Base-by-base conservation (phyloP, 2,888 invertebrate genomes). In the Synergus gifuensis region DNA sequence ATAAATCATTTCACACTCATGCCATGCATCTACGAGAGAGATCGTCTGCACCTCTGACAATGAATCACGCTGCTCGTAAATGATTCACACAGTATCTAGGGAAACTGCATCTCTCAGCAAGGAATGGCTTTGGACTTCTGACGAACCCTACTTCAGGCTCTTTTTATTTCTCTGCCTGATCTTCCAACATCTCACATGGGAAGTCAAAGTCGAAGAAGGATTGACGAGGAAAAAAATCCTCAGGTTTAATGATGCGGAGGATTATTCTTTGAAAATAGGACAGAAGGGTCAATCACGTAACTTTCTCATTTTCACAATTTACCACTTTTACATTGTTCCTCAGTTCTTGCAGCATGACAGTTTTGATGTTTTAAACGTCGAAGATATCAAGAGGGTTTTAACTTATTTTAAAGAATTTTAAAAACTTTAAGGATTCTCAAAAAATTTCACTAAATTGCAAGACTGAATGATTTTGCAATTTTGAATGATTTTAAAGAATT, bases 61-160 rank as follows among this genome's bases (percentile, higher is more conserved):
- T 60, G 60, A 22, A 60, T 60, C 60, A 60, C 60, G 60, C 18
- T 12, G 12, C 60, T 22, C 60, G 60, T 60, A 22, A 60, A 60
- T 60, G 22, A 60, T 60, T 60, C 60, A 22, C 60, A 54, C 9
- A 60, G 22, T 60, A 22, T 60, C 60, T 60, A 22, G 60, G 12
- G 60, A 60, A 22, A 60, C 60, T 60, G 60, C 22, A 60, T 22
- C 18, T 12, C 18, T 60, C 60, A 60, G 22, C 60, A 18, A 12
- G 60, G 1, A 22, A 54, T 54, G n/a, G n/a, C 54, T 54, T 54
- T n/a, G 16, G 9, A 22, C 22, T 1, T 60, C 60, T 60, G 60
- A 60, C 18, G 22, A 60, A 60, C 12, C 12, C 22, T 22, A 60
- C 22, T 60, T 11, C 1, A 60, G 12, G 22, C 12, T 4, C 5